Conservation (phyloP, 2,888 invertebrate species). For the Pyralis farinalis region DNA sequence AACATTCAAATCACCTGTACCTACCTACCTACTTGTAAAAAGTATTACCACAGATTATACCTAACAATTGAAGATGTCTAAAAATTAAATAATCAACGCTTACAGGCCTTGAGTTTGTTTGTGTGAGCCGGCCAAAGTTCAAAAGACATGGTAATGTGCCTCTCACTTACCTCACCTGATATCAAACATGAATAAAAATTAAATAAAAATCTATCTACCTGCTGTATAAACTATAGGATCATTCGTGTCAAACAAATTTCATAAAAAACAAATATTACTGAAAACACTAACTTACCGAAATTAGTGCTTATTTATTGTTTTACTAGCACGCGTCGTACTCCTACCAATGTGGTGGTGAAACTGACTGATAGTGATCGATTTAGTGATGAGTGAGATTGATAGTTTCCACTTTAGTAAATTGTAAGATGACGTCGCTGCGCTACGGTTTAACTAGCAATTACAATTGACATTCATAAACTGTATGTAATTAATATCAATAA, state of each 20-base stretch:
- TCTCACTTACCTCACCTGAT: neutral
- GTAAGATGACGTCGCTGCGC: too few species aligned
- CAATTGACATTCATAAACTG: too few species aligned
- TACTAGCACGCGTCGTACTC: neutral
- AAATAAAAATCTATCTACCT: neutral
- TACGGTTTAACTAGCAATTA: too few species aligned
- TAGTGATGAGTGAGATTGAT: too few species aligned
- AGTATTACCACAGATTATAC: too few species aligned
- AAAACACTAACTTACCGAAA: neutral
- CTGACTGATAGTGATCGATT: too few species aligned
- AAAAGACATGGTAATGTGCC: neutral
- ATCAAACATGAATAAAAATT: neutral
- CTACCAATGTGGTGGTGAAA: neutral
- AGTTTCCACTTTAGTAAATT: too few species aligned
- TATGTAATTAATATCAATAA: too few species aligned
- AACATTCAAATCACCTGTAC: too few species aligned
- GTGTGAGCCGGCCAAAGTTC: neutral
- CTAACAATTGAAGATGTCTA: neutral
- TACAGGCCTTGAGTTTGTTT: neutral
- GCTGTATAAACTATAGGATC: neutral
- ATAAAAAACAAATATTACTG: too few species aligned
- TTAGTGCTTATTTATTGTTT: neutral
- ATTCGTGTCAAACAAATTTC: too few species aligned
- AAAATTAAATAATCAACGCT: neutral
- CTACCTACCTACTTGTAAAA: too few species aligned